These are phyloP conservation scores for Spilogale gracilis DNA, from an alignment of 2,113 vertebrate genomes.

Conservation along the genomic window DNA sequence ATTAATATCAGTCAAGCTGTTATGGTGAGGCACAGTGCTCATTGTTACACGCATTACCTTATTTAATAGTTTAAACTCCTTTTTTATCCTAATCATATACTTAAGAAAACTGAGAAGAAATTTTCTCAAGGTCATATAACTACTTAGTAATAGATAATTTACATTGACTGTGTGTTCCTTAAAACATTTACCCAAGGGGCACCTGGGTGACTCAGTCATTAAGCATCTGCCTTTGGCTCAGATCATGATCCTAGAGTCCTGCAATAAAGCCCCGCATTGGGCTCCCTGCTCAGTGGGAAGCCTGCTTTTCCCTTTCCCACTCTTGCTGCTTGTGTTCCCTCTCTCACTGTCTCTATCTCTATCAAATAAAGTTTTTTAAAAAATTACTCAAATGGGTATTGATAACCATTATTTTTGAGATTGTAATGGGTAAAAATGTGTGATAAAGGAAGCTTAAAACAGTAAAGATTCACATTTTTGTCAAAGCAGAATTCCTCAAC, in stretches of 20 bases:
- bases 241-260: too few relatives aligned
- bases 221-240: too few relatives aligned
- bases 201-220: too few relatives aligned
- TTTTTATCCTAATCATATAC: not conserved
- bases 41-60: not conserved
- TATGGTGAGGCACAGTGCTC: not conserved
- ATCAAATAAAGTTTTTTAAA: not conserved
- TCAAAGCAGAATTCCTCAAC: not conserved
- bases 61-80: not conserved
- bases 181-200: not conserved
- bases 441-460: not conserved
- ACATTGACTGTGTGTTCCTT: not conserved
- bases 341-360: too few relatives aligned
- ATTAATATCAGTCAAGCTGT: not conserved
- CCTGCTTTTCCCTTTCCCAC: too few relatives aligned
- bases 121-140: not conserved
- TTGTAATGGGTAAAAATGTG: not conserved
- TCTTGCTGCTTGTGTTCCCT: too few relatives aligned
- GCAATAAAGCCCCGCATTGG: too few relatives aligned
- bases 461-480: not conserved
- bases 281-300: too few relatives aligned
- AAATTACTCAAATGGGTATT: constrained; percentile 3
- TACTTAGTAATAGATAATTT: not conserved
- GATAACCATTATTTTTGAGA: constrained; percentile 8
- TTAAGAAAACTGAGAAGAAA: constrained; percentile 30